Conservation (phyloP, 2,113 vertebrate species). For the Lophochroa leadbeateri region DNA sequence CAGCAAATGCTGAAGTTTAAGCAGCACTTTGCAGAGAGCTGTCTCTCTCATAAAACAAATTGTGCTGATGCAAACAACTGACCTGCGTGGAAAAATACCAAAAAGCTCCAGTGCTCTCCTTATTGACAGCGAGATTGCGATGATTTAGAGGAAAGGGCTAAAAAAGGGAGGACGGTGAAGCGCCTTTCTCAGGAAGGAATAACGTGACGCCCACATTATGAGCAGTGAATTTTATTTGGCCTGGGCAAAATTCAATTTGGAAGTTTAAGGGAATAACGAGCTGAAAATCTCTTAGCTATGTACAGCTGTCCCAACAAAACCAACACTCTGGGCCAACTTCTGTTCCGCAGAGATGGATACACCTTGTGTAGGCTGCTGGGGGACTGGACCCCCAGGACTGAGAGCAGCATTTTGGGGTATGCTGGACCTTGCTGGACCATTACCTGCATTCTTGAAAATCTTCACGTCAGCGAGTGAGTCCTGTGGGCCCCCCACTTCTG, state of each 20-base stretch:
- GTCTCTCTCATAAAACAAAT: not conserved
- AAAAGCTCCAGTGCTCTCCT: not conserved
- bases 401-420: not conserved
- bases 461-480: not conserved
- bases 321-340: not conserved
- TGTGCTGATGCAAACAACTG: not conserved
- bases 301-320: not conserved
- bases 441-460: not conserved
- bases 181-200: not conserved
- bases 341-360: not conserved
- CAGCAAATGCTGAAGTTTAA: not conserved
- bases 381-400: not conserved
- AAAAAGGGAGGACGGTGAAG: not conserved
- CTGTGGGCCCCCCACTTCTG: not conserved
- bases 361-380: not conserved
- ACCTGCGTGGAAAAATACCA: not conserved
- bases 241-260: not conserved
- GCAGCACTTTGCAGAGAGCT: not conserved
- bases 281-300: slow-evolving; percentile 25
- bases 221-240: not conserved
- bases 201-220: not conserved
- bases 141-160: not conserved
- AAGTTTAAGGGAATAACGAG: slow-evolving; percentile 23
- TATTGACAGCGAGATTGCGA: not conserved
- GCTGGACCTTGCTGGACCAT: not conserved